A percentile compares a stretch with the other conserved stretches of the same genome.
Evolutionary conservation across 2,888 invertebrate species (phyloP).

Genomic region (Cryptocheilus praepositus): DNA sequence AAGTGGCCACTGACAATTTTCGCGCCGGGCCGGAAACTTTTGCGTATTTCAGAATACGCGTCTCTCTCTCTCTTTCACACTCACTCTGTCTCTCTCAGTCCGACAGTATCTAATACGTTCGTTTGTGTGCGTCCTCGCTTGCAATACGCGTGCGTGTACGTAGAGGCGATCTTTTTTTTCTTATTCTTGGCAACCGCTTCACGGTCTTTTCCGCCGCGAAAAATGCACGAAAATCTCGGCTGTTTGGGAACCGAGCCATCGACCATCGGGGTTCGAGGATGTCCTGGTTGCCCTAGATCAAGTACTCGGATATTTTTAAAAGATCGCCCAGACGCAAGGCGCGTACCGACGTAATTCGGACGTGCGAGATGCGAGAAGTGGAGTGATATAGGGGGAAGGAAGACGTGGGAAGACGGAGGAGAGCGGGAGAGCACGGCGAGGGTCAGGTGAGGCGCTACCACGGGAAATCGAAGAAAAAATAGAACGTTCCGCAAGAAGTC

Average conservation of each 20-base stretch:
- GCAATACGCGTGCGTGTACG: no score
- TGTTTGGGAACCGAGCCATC: conserved; percentile 25
- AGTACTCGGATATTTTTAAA: conserved; percentile 70
- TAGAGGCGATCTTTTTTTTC: no score
- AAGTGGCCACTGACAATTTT: no score
- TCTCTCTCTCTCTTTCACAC: no score
- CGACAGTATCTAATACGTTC: no score
- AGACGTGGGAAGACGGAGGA: not conserved
- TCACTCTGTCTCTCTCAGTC: not conserved
- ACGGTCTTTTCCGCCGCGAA: conserved; percentile 10
- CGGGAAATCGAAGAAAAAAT: conserved; percentile 48
- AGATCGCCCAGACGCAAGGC: conserved; percentile 49
- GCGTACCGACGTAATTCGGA: conserved; percentile 47
- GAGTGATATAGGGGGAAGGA: conserved; percentile 17
- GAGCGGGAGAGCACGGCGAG: not conserved
- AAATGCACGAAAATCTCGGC: conserved; percentile 23
- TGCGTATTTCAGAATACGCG: no score
- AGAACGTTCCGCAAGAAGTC: conserved; percentile 33
- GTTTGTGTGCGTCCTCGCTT: no score
- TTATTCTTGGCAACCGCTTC: no score
- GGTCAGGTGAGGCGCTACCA: conserved; percentile 26
- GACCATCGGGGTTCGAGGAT: conserved; percentile 53
- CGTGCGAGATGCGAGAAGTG: conserved; percentile 12
- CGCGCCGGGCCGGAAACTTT: no score
- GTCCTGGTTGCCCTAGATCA: conserved; percentile 72